Base-by-base conservation (phyloP, 2,888 invertebrate genomes). In the Tuberolachnus salignus region DNA sequence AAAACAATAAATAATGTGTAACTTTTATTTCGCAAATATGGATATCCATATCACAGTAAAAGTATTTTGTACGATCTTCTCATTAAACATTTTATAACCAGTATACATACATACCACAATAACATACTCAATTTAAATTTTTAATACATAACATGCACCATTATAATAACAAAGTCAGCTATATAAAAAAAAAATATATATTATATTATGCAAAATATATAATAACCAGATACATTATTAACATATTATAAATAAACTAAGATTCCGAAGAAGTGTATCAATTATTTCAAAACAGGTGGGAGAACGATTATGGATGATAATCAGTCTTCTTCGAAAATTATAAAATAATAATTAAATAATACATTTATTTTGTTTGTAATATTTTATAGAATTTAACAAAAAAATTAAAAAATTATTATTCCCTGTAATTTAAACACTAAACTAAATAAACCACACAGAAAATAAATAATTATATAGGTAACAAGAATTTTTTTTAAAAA, bases 401-500 rank as follows among this genome's bases (percentile, higher is more conserved):
- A 73, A 63, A 63, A 67, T 13, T 55, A 64, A 74, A 81, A 75
- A 66, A 80, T 61, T 23, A 80, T 67, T 57, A 74, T 64, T 57
- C 61, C 64, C 66, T 70, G 23, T 61, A 78, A 80, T 83, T 87
- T 87, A 86, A 85, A 89, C 88, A 87, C 87, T 82, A 88, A 84
- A 61, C 86, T 85, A 67, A 78, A 78, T 85, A 67, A 78, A 78
- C 78, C 78, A 78, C 75, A 46, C 67, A 59, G 57, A 21, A 78
- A 69, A 59, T 46, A 51, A 73, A 73, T 55, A 75, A 75, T 73
- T 67, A 78, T 67, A 69, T 21, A 78, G 69, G 78, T 78, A 78
- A 78, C 59, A 51, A 46, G 34, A 59, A 59, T 23, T 73, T 78
- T 67, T 78, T 59, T 78, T 53, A 21, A 61, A 59, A 61, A 72